These are phyloP conservation scores for Unio delphinus DNA, from an alignment of 2,888 invertebrate species.

Conservation along the genomic window DNA sequence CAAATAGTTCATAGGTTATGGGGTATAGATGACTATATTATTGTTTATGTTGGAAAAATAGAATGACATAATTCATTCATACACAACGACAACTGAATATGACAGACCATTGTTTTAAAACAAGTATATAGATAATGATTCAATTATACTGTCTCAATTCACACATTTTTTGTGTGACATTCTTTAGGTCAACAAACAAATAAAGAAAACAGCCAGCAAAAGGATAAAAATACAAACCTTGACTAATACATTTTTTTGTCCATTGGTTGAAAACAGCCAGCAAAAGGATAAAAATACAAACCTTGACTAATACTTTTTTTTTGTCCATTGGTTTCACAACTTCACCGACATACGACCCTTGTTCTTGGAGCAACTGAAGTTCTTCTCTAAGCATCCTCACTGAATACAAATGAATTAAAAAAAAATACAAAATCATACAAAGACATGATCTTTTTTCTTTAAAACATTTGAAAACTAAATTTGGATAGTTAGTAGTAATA, in stretches of 20 bases:
- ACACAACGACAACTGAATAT: too few relatives aligned
- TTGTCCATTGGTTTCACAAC: slow-evolving; percentile 99
- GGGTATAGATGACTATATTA: too few relatives aligned
- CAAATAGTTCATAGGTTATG: too few relatives aligned
- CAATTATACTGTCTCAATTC: too few relatives aligned
- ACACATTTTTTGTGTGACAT: too few relatives aligned
- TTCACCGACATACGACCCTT: slow-evolving; percentile 99
- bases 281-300: slow-evolving; percentile 34
- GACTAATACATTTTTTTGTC: slow-evolving; percentile 99
- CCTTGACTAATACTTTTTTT: slow-evolving; percentile 97
- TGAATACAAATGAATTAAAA: slow-evolving; percentile 68
- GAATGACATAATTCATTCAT: too few relatives aligned
- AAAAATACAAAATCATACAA: not conserved
- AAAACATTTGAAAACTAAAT: not conserved
- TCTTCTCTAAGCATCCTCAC: slow-evolving; percentile 98
- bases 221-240: slow-evolving; percentile 76
- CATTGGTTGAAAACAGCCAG: slow-evolving; percentile 82
- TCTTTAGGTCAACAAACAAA: too few relatives aligned
- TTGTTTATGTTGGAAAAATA: too few relatives aligned
- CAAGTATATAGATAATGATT: too few relatives aligned
- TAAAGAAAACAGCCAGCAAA: too few relatives aligned
- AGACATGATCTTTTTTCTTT: not conserved
- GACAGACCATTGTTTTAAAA: too few relatives aligned
- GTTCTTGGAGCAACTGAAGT: slow-evolving; percentile 92
- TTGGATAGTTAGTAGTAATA: not conserved